phyloP scores from a whole-genome alignment of 2,113 vertebrate species.

The Campylorhamphus procurvoides region DNA sequence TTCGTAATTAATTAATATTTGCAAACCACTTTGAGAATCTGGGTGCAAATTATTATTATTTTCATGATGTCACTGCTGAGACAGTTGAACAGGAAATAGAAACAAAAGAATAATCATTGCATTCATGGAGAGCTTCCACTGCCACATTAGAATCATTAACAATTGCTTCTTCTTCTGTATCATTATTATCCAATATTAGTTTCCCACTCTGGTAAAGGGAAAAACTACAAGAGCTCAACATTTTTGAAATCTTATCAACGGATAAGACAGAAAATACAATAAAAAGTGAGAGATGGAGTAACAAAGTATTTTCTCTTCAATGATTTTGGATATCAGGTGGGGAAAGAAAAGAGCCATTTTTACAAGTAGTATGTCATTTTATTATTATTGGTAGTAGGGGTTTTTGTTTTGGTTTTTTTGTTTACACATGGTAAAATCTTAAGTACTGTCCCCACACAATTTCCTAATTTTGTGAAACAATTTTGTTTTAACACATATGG shows the following conservation, averaged over 20 bases:
- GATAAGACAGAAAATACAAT: not conserved
- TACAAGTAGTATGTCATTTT: not conserved
- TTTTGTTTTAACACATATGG: constrained; percentile 45
- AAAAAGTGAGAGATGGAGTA: not conserved
- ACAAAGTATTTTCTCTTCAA: not conserved
- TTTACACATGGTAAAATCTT: constrained; percentile 45
- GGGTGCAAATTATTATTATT: constrained; percentile 55
- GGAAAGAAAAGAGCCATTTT: constrained; percentile 11
- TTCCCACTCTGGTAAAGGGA: not conserved
- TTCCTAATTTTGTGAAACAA: constrained; percentile 57
- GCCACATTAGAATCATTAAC: not conserved
- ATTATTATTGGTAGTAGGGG: not conserved
- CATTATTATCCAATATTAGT: constrained; percentile 9
- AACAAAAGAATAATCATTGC: constrained; percentile 41
- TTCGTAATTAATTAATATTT: constrained; percentile 65
- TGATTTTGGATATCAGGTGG: not conserved
- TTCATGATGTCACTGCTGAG: constrained; percentile 31
- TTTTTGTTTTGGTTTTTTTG: not conserved
- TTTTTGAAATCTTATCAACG: not conserved
- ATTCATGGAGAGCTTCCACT: not conserved
- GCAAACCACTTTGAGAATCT: constrained; percentile 48
- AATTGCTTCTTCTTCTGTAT: not conserved
- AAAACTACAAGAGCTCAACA: not conserved
- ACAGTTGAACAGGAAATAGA: constrained; percentile 29
- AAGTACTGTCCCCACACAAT: constrained; percentile 28